A percentile compares a stretch with the other conserved stretches of the same genome.
Evolutionary conservation across 2,888 invertebrate species (phyloP).

Genomic region (Syrista parreyssii): DNA sequence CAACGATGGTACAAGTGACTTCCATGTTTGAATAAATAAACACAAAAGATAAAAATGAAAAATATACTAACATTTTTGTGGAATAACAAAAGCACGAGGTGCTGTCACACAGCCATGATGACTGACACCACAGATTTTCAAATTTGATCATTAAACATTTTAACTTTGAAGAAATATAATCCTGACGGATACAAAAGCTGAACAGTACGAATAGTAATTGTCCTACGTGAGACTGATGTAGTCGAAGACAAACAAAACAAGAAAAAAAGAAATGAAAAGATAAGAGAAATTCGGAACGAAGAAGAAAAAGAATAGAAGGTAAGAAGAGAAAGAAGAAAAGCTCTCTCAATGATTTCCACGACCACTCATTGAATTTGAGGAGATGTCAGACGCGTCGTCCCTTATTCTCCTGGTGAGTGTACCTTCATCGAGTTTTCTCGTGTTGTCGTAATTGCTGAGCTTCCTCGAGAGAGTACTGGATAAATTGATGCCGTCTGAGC

Average conservation of each 20-base stretch:
- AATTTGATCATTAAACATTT: not conserved
- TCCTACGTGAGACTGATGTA: not conserved
- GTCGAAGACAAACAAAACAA: not conserved
- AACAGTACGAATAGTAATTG: not conserved
- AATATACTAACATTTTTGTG: not conserved
- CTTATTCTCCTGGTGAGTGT: conserved; percentile 50
- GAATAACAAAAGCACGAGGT: not conserved
- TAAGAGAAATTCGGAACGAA: not conserved
- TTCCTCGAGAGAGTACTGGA: conserved; percentile 53
- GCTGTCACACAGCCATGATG: not conserved
- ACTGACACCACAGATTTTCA: not conserved
- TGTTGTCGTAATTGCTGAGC: conserved; percentile 55
- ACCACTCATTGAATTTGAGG: conserved; percentile 51
- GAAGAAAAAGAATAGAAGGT: not conserved
- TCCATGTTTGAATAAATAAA: not conserved
- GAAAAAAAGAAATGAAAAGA: not conserved
- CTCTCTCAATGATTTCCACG: conserved; percentile 47
- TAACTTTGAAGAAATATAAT: not conserved
- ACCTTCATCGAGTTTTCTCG: conserved; percentile 49
- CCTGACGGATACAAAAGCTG: not conserved
- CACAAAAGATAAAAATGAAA: not conserved
- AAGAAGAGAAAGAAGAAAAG: not conserved
- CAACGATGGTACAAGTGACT: not conserved
- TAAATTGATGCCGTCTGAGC: conserved; percentile 47
- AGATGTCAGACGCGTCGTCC: conserved; percentile 51